Conservation (phyloP, 53 echinoderm and acorn worm genomes). For the Paracentrotus lividus region DNA sequence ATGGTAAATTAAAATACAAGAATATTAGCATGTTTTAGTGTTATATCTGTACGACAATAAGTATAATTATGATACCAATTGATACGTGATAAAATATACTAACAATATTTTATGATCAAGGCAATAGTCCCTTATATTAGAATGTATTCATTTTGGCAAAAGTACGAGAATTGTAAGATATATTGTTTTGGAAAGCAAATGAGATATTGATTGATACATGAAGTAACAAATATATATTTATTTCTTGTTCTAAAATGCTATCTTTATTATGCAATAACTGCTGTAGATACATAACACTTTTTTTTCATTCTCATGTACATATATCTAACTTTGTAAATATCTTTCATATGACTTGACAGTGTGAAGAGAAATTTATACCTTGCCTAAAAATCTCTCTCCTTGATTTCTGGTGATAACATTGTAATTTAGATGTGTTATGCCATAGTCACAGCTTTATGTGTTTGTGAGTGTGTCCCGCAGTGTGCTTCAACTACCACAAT, state of each 20-base stretch:
- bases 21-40: neutral
- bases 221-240: neutral
- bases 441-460: neutral
- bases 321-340: constrained; percentile 16
- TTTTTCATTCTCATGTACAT: constrained; percentile 8
- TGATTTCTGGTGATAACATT: neutral
- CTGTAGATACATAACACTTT: neutral
- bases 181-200: neutral
- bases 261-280: constrained; percentile 10
- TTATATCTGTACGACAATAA: neutral
- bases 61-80: neutral
- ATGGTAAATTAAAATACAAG: neutral
- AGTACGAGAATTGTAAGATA: neutral
- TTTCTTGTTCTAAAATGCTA: neutral
- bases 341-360: neutral
- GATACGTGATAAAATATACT: neutral
- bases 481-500: too few relatives aligned
- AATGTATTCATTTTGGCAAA: neutral
- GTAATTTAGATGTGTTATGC: too few relatives aligned
- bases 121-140: neutral
- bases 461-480: neutral
- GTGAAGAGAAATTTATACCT: neutral
- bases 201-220: neutral
- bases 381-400: neutral
- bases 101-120: neutral